Percentiles rank a stretch among this genome's conserved stretches.
These are phyloP conservation scores for Cirrhinus mrigala DNA, from an alignment of 2,797 vertebrate genomes.

Conservation along the genomic window DNA sequence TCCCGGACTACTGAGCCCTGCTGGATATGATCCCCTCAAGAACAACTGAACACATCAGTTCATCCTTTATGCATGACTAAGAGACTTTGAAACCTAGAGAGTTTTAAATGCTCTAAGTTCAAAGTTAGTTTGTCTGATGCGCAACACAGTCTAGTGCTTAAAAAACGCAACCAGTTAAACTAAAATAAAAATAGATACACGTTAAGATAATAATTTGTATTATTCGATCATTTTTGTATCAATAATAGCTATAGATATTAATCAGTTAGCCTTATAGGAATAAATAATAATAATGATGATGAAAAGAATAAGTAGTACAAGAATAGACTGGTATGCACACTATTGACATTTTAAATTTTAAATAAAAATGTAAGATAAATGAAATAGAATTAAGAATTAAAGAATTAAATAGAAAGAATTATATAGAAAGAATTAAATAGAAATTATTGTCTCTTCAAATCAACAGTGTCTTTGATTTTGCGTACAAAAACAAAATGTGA, in stretches of 20 bases:
- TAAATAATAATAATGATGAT: neutral
- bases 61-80: neutral
- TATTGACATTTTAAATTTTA: neutral
- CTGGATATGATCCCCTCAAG: slow-evolving; percentile 61
- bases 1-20: slow-evolving; percentile 70
- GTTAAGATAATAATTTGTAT: neutral
- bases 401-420: too few relatives aligned
- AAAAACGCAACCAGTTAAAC: neutral
- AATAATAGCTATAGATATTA: neutral
- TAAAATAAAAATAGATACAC: neutral
- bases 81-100: neutral
- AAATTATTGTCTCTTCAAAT: neutral
- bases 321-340: neutral
- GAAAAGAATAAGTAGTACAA: neutral
- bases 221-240: neutral
- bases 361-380: neutral
- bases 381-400: neutral
- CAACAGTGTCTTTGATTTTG: neutral
- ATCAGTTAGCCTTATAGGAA: neutral
- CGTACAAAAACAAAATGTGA: neutral
- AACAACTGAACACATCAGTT: neutral
- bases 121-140: neutral
- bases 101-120: neutral
- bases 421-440: neutral
- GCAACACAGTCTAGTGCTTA: neutral